Conservation (phyloP, 2,797 vertebrate species). For the Xiphorhynchus erythropygius region DNA sequence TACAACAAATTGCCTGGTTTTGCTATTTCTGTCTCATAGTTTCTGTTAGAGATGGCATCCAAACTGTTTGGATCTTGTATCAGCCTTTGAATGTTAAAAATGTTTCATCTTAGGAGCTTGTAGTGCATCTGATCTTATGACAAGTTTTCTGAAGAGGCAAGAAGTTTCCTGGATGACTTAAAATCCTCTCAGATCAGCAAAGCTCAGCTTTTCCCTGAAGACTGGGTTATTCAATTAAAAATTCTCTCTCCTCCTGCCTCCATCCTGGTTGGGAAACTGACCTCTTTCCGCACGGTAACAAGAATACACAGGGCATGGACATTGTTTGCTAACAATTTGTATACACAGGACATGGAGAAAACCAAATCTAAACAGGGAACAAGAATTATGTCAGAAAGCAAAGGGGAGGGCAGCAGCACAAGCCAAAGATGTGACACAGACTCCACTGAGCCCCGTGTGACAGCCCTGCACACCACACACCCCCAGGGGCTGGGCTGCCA, state of each 20-base stretch:
- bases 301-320: background rate
- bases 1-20: background rate
- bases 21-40: background rate
- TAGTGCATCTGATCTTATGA: background rate
- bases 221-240: background rate
- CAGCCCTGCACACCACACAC: accelerated
- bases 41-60: background rate
- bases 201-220: background rate
- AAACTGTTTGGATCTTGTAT: background rate
- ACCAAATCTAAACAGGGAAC: background rate
- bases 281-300: background rate
- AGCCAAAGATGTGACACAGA: background rate
- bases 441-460: background rate
- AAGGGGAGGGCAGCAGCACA: background rate
- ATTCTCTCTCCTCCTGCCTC: background rate
- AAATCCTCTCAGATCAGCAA: background rate
- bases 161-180: background rate
- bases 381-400: background rate
- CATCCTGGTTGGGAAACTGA: background rate
- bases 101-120: background rate
- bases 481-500: background rate
- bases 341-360: background rate
- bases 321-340: background rate
- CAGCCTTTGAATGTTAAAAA: background rate
- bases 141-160: background rate